Percentiles rank a stretch among this genome's conserved stretches.
These are phyloP conservation scores for Brotogeris chrysoptera DNA, from an alignment of 2,797 vertebrate species.

Conservation along the genomic window DNA sequence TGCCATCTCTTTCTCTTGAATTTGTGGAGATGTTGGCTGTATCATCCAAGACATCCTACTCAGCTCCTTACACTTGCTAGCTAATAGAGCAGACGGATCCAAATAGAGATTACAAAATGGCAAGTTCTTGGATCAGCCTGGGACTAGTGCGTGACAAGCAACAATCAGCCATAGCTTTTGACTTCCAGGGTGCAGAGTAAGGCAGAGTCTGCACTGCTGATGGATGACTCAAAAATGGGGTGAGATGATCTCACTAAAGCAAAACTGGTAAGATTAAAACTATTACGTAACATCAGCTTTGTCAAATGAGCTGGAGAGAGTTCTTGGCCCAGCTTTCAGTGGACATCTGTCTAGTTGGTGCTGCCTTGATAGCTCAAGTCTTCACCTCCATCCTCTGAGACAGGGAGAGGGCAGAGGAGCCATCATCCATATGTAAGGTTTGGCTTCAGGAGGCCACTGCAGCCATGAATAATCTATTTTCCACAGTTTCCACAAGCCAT, in stretches of 20 bases:
- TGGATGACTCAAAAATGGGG: neutral
- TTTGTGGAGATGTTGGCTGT: neutral
- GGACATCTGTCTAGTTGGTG: neutral
- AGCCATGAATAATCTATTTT: slow-evolving; percentile 51
- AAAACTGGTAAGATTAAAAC: neutral
- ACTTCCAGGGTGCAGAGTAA: neutral
- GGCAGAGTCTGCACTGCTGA: rapidly evolving
- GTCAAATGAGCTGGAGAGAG: neutral
- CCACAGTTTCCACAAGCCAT: slow-evolving; percentile 9
- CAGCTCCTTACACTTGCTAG: neutral
- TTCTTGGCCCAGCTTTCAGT: neutral
- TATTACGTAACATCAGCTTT: neutral
- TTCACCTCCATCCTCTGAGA: slow-evolving; percentile 13
- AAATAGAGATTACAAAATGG: neutral
- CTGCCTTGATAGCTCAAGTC: neutral
- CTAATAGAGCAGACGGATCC: neutral
- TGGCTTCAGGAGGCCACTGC: neutral
- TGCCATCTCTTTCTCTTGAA: neutral
- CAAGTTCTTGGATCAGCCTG: neutral
- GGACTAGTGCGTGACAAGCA: neutral
- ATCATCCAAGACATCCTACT: neutral
- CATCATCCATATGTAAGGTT: neutral
- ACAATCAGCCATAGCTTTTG: neutral
- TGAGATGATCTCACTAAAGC: neutral
- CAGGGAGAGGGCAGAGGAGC: neutral